Percentiles rank a stretch among this genome's conserved stretches.
Evolutionary conservation across 64 coral and sea anemone genomes (phyloP).

Genomic region (Porites lutea): DNA sequence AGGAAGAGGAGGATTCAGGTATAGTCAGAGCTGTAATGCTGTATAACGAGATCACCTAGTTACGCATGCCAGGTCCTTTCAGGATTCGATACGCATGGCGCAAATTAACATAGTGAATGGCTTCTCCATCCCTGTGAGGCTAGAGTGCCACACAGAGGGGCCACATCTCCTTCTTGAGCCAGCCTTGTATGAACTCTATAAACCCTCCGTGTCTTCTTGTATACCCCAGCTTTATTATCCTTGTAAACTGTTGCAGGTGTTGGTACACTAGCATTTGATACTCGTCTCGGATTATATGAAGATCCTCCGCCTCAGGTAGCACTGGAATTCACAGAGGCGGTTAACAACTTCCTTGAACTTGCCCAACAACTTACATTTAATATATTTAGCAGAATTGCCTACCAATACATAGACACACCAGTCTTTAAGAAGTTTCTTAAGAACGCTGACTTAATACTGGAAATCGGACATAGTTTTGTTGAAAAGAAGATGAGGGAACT

Average conservation of each 20-base stretch:
- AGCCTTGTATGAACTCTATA: too few relatives aligned
- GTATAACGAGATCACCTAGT: too few relatives aligned
- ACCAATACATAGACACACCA: constrained; percentile 12
- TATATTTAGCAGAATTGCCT: neutral
- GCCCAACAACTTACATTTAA: neutral
- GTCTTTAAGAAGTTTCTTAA: neutral
- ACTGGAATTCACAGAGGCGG: neutral
- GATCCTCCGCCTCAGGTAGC: constrained; percentile 38
- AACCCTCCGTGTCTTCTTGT: too few relatives aligned
- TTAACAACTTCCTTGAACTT: neutral
- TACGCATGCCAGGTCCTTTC: too few relatives aligned
- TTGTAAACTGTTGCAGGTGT: constrained; percentile 10
- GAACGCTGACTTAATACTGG: neutral
- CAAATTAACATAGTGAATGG: too few relatives aligned
- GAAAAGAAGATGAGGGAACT: constrained; percentile 55
- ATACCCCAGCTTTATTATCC: too few relatives aligned
- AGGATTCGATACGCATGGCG: too few relatives aligned
- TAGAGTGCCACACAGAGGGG: too few relatives aligned
- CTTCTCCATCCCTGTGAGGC: too few relatives aligned
- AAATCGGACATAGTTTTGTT: constrained; percentile 2
- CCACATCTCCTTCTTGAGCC: too few relatives aligned
- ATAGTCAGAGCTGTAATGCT: too few relatives aligned
- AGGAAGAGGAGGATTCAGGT: too few relatives aligned
- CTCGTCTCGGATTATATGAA: constrained; percentile 42
- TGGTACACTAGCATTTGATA: constrained; percentile 34